Percentiles rank a stretch among this genome's conserved stretches.
These are phyloP conservation scores for Spatula clypeata DNA, from an alignment of 2,797 vertebrate genomes.

Conservation along the genomic window DNA sequence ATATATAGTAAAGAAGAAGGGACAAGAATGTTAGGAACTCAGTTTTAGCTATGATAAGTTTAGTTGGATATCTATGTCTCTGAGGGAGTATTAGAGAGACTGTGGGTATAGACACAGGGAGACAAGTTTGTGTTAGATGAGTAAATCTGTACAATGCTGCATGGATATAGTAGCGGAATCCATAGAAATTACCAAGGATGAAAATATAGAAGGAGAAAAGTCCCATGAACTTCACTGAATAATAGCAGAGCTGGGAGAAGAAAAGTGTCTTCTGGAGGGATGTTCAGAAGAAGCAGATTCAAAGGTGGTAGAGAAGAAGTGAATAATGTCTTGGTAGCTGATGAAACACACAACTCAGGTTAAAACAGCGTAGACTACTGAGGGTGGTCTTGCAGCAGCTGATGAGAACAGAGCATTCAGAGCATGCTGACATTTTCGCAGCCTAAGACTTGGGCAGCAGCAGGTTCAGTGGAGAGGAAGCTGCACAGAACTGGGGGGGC, in stretches of 20 bases:
- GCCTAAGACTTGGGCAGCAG: neutral
- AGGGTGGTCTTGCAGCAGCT: neutral
- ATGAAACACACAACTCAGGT: neutral
- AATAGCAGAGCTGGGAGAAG: neutral
- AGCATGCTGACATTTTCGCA: neutral
- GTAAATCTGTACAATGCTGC: neutral
- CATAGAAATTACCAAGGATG: neutral
- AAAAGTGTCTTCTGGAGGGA: neutral
- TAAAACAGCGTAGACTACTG: neutral
- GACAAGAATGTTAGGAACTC: neutral
- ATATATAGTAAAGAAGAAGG: neutral
- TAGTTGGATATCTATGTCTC: neutral
- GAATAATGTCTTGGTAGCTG: neutral
- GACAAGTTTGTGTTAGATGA: neutral
- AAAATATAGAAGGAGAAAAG: neutral
- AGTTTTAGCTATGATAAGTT: neutral
- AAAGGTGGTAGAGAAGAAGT: neutral
- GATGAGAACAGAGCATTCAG: neutral
- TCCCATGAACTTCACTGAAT: neutral
- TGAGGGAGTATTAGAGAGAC: neutral
- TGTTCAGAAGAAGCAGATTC: neutral
- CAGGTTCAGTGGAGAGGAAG: neutral
- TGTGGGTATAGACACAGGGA: neutral
- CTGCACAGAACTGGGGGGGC: neutral
- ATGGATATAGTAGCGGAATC: accelerated